Base-by-base conservation (phyloP, 1,140 invertebrate genomes). In the Akabosia matsudoensis region DNA sequence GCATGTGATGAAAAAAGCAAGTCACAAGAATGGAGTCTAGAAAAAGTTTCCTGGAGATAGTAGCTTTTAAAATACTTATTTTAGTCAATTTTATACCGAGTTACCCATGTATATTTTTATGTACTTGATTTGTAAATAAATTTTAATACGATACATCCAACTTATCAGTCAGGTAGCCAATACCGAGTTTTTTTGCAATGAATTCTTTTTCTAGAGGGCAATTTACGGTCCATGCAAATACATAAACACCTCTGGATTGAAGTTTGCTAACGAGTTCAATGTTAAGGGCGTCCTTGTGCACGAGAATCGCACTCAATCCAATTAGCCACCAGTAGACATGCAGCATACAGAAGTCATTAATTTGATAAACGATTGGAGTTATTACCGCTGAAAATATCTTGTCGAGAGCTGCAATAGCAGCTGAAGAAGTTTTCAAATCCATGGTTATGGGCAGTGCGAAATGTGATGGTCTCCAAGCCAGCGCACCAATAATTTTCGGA, bases 241-340 rank as follows among this genome's bases (percentile, higher is more conserved):
- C n/a, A 24, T 73, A 64, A 0, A 81, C 24, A n/a, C 78, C 80
- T 67, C 37, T 71, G 30, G 61, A 45, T 14, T 28, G 54, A 76
- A 78, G 77, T 0, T 30, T 31, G 18, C 51, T 28, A 16, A 72
- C 37, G 7, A 45, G 70, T 31, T 79, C 77, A 28, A 84, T 85
- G 83, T 87, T 89, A 26, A 91, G 83, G 14, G 85, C 85, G 81
- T 92, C 91, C 84, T 92, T 92, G 82, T 92, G 90, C 28, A 92
- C 81, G 3, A 92, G 82, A 18, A 92, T 86, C n/a, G 88, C 87
- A 45, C 90, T 90, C 51, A 89, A 84, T 51, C 89, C 91, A 83
- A 86, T 82, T 73, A 87, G 80, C 83, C 86, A 87, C 82, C 87
- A 89, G 3, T 85, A 83, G 52, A 88, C 84, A 82, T 81, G 86